These are phyloP conservation scores for Odobenus rosmarus DNA, from an alignment of 2,113 vertebrate genomes.

Conservation along the genomic window DNA sequence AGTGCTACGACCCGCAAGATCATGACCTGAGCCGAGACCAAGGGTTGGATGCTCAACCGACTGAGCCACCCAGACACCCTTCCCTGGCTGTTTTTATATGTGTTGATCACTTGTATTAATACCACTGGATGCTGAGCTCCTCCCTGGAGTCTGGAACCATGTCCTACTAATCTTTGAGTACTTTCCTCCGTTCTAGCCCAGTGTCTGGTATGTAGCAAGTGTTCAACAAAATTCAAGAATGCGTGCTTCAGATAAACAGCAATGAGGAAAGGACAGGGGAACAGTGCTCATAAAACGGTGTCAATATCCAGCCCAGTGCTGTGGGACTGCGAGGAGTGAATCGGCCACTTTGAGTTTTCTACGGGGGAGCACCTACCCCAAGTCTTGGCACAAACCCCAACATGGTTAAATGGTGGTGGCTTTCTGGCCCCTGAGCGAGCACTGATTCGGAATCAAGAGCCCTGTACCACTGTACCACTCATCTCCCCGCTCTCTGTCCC, in stretches of 20 bases:
- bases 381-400: neutral
- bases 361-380: neutral
- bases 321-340: neutral
- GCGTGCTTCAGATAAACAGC: neutral
- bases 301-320: neutral
- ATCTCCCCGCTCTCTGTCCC: rapidly evolving
- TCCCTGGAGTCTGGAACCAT: neutral
- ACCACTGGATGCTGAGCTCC: neutral
- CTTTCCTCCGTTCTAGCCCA: neutral
- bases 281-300: neutral
- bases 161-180: neutral
- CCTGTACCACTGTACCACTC: too few species aligned
- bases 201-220: neutral
- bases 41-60: neutral
- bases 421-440: neutral
- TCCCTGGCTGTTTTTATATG: neutral
- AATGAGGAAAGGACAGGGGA: neutral
- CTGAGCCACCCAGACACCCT: neutral
- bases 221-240: neutral
- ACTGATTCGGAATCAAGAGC: neutral
- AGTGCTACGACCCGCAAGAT: neutral
- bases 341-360: neutral
- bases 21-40: neutral
- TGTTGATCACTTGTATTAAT: neutral
- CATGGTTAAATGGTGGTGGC: neutral